Percentiles rank a stretch among this genome's conserved stretches.
Conservation (phyloP, 37 sponge, comb jelly and placozoan species). For the Dysidea cf. avara region DNA sequence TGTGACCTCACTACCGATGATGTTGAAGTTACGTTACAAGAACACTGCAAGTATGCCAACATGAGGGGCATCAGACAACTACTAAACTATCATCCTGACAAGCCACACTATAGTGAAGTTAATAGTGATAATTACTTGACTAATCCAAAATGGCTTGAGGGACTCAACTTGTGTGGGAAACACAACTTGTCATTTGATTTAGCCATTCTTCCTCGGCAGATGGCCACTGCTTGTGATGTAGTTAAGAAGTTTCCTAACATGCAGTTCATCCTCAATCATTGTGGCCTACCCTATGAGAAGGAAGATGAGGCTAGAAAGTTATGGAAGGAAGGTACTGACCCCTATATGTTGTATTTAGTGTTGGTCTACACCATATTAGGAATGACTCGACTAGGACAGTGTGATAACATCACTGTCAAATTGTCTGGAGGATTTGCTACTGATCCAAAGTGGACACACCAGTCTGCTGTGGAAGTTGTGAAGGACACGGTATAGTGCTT, state of each 20-base stretch:
- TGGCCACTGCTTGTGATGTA: slow-evolving; percentile 57
- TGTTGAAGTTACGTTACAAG: slow-evolving; percentile 44
- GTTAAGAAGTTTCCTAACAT: slow-evolving; percentile 59
- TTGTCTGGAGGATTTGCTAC: slow-evolving; percentile 74
- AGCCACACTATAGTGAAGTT: slow-evolving; percentile 34
- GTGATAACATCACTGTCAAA: slow-evolving; percentile 60
- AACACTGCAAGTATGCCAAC: slow-evolving; percentile 53
- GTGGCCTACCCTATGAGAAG: slow-evolving; percentile 74
- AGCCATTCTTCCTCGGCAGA: slow-evolving; percentile 66
- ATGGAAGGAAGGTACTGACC: slow-evolving; percentile 81
- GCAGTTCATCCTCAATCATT: slow-evolving; percentile 82
- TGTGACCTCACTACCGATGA: slow-evolving; percentile 45
- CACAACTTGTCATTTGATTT: slow-evolving; percentile 83
- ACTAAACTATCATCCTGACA: slow-evolving; percentile 71
- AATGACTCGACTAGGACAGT: slow-evolving; percentile 47
- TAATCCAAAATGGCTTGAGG: slow-evolving; percentile 68
- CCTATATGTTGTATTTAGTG: not conserved
- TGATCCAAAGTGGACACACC: slow-evolving; percentile 52
- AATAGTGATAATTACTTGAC: slow-evolving; percentile 75
- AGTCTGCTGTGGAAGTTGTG: slow-evolving; percentile 35
- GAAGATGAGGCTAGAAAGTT: slow-evolving; percentile 59
- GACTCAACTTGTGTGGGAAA: slow-evolving; percentile 63
- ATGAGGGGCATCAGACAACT: slow-evolving; percentile 83
- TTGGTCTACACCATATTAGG: slow-evolving; percentile 27
- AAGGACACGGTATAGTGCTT: slow-evolving; percentile 57